Conservation (phyloP, 2,797 vertebrate genomes). For the Zalophus californianus region DNA sequence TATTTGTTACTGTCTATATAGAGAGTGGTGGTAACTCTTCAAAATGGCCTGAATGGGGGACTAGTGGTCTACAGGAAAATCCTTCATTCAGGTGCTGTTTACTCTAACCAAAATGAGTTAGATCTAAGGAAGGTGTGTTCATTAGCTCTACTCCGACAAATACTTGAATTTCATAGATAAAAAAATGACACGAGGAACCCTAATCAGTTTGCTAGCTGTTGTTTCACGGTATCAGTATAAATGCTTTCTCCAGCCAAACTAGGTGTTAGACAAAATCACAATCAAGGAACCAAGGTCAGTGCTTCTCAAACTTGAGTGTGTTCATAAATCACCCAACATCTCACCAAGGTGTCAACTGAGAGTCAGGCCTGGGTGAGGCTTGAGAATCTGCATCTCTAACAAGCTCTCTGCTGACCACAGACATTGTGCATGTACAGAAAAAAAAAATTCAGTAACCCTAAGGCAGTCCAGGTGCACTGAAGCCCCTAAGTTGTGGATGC, state of each 20-base stretch:
- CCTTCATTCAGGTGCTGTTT: neutral
- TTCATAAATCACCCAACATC: neutral
- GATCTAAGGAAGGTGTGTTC: neutral
- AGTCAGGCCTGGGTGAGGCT: neutral
- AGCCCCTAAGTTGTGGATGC: too few relatives aligned
- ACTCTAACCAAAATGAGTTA: neutral
- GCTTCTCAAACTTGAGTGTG: neutral
- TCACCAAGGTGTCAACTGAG: neutral
- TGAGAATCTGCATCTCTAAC: neutral
- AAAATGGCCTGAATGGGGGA: neutral
- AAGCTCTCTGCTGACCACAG: neutral
- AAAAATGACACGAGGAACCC: neutral
- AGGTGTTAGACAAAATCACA: neutral
- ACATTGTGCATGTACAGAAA: neutral
- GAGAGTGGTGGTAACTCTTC: neutral
- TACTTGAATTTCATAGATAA: neutral
- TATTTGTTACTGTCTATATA: too few relatives aligned
- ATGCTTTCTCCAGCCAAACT: neutral
- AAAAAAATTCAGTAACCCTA: neutral
- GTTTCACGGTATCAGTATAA: neutral
- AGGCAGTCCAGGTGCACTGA: neutral
- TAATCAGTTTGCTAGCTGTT: neutral
- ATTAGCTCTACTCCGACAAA: neutral
- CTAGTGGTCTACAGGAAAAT: neutral
- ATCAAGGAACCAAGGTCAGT: neutral